phyloP scores from a whole-genome alignment of 2,888 invertebrate species.

The Scaptodrosophila latifasciaeformis region DNA sequence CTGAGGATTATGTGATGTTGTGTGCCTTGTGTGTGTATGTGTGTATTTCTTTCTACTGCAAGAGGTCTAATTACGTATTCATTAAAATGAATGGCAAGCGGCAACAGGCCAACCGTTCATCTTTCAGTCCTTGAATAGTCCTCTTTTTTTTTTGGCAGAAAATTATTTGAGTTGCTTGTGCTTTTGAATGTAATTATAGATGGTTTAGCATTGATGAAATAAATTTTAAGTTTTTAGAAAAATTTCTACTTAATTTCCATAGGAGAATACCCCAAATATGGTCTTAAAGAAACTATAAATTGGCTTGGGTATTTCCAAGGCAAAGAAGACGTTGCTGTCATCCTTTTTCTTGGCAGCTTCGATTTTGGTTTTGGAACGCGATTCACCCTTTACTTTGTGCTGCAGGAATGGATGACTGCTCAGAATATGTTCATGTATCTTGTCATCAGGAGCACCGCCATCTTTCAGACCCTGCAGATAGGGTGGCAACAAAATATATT shows the following conservation, averaged over 20 bases:
- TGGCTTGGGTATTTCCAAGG: slow-evolving; percentile 53
- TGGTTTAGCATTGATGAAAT: no score
- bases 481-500: no score
- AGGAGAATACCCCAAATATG: slow-evolving; percentile 46
- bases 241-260: slow-evolving; percentile 26
- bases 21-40: slow-evolving; percentile 3
- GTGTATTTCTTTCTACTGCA: slow-evolving; percentile 39
- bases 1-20: background rate
- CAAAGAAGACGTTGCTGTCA: slow-evolving; percentile 44
- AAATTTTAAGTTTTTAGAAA: no score
- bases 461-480: no score
- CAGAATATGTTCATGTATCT: slow-evolving; percentile 8
- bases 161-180: no score
- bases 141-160: no score
- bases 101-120: slow-evolving; percentile 33
- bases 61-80: slow-evolving; percentile 69
- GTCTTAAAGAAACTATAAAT: slow-evolving; percentile 55
- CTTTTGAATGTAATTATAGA: no score
- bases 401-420: slow-evolving; percentile 34
- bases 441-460: no score
- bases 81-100: slow-evolving; percentile 65
- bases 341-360: no score
- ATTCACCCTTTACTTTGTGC: no score
- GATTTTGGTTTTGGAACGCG: no score
- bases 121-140: no score